phyloP scores from a whole-genome alignment of 2,888 invertebrate genomes.

The Carpatolechia fugitivella region DNA sequence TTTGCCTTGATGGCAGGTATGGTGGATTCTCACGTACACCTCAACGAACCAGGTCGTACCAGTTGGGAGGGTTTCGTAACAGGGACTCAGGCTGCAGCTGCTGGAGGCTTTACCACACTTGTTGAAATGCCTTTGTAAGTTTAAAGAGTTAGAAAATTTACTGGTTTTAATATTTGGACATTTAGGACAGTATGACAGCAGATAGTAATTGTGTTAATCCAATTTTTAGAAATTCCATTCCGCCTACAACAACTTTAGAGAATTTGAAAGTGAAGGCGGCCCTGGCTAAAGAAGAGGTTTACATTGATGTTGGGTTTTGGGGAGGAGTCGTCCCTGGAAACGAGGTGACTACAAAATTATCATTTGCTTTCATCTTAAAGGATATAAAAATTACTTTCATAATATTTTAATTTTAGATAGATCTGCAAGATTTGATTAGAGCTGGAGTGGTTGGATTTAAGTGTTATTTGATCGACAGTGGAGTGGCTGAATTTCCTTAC shows the following conservation, averaged over 20 bases:
- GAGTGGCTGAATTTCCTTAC: constrained; percentile 82
- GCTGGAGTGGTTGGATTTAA: constrained; percentile 86
- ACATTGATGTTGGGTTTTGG: constrained; percentile 87
- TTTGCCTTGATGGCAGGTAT: constrained; percentile 82
- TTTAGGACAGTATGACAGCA: background rate
- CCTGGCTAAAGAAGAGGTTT: constrained; percentile 79
- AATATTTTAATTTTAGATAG: constrained; percentile 51
- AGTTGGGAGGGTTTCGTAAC: constrained; percentile 86
- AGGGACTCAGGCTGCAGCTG: constrained; percentile 85
- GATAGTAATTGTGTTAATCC: no score
- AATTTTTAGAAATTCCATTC: constrained; percentile 82
- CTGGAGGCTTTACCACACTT: constrained; percentile 85
- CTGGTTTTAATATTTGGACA: background rate
- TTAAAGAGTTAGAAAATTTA: background rate
- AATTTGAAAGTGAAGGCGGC: constrained; percentile 80
- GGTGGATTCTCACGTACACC: constrained; percentile 86
- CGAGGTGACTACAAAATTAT: constrained; percentile 49
- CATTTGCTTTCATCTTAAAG: background rate
- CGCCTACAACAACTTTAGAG: constrained; percentile 82
- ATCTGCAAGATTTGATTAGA: constrained; percentile 73
- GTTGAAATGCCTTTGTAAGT: constrained; percentile 85
- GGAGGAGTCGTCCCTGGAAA: constrained; percentile 85
- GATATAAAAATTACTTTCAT: background rate
- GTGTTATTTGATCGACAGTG: constrained; percentile 82
- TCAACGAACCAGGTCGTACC: constrained; percentile 85